phyloP scores from a whole-genome alignment of 2,797 vertebrate species.

The Sylvia borin region DNA sequence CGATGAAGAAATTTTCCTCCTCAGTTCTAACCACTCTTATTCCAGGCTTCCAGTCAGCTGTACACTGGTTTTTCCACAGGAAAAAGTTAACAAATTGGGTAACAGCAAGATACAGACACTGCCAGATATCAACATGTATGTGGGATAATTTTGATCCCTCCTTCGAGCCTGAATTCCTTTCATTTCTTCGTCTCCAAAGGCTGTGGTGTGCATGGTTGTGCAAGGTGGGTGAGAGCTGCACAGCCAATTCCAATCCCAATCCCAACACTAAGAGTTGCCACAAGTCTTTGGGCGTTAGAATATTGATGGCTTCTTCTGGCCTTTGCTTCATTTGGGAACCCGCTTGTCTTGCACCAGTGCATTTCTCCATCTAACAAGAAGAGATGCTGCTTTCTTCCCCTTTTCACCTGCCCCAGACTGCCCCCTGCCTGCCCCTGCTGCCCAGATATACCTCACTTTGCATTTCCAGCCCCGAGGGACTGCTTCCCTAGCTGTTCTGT shows the following conservation, averaged over 20 bases:
- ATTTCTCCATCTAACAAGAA: background rate
- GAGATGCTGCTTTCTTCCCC: background rate
- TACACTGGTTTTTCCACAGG: background rate
- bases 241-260: background rate
- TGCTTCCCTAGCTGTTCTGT: background rate
- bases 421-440: background rate
- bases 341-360: background rate
- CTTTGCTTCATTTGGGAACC: background rate
- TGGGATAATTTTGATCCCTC: background rate
- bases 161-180: background rate
- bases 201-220: background rate
- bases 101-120: background rate
- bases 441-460: background rate
- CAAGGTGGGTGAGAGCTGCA: background rate
- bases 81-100: background rate
- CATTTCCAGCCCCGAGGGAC: background rate
- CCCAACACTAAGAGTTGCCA: rapidly evolving
- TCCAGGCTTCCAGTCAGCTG: background rate
- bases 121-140: background rate
- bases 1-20: background rate
- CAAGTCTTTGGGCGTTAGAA: background rate
- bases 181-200: background rate
- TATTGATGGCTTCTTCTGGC: background rate
- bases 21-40: background rate
- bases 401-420: background rate